Evolutionary conservation across 1,140 invertebrate species (phyloP), one percentile per base, ranked within the genome.

Genomic region (Procambarus clarkii): DNA sequence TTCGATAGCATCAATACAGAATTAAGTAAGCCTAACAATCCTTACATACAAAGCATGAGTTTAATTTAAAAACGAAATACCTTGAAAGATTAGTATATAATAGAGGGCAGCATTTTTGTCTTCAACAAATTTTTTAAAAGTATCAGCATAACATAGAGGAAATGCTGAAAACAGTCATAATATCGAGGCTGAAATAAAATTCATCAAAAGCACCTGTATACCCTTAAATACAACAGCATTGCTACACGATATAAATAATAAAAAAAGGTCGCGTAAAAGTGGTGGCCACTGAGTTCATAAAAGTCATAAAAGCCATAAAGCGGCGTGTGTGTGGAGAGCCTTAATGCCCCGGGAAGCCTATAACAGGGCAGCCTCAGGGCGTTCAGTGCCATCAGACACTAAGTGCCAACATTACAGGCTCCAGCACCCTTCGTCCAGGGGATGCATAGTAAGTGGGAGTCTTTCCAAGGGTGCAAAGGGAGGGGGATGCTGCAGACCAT

Each of bases 251-350:
- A 15, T 64, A 64, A 15, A 64, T 3, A 64, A 64, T 64, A 64
- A 4, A 64, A 64, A 64, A 21, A 18, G 60, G 60, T 11, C 60
- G 60, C 13, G 1, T 9, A 64, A 64, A 64, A 64, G 15, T 64
- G 60, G 13, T 64, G 60, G 60, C 4, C 13, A 18, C 13, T 15
- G 60, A 54, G 60, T 64, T 64, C 60, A 64, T 64, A 64, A 64
- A 64, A 15, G 60, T 64, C 60, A 64, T 64, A 64, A 64, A 64
- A 64, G 13, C 13, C 60, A 64, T 64, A 64, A 64, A 64, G 60
- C 60, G 60, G 60, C 60, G 60, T 64, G 60, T 64, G 60, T 64
- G 60, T 64, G 60, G 60, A 64, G 60, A 64, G 60, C 60, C 60
- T 64, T 64, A 64, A 64, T 64, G 60, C 60, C 18, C 60, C 13